A percentile compares a stretch with the other conserved stretches of the same genome.
These are phyloP conservation scores for Apogon hyalosoma DNA, from an alignment of 2,797 vertebrate species.

Conservation along the genomic window DNA sequence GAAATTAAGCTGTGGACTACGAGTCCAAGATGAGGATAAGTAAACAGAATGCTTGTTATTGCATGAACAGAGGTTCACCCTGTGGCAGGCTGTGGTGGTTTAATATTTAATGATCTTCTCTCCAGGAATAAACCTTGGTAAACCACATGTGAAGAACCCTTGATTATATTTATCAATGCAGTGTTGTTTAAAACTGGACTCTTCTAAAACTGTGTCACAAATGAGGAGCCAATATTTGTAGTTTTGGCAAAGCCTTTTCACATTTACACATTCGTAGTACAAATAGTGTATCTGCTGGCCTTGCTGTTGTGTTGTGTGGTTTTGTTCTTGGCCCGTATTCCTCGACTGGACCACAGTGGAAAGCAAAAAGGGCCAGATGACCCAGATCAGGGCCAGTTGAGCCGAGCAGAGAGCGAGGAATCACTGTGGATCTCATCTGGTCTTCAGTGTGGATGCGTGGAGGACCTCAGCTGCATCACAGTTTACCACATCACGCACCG, in stretches of 20 bases:
- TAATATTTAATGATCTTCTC: slow-evolving; percentile 72
- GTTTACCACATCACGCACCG: slow-evolving; percentile 35
- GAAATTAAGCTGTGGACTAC: slow-evolving; percentile 53
- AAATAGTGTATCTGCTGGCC: slow-evolving; percentile 13
- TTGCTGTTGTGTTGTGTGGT: neutral
- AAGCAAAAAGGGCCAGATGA: slow-evolving; percentile 43
- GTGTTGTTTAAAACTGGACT: slow-evolving; percentile 29
- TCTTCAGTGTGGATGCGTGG: slow-evolving; percentile 42
- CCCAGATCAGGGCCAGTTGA: slow-evolving; percentile 43
- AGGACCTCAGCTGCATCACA: slow-evolving; percentile 67
- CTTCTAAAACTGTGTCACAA: slow-evolving; percentile 7
- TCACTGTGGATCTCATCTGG: slow-evolving; percentile 66
- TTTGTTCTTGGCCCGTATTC: slow-evolving; percentile 8
- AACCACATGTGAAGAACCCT: slow-evolving; percentile 33
- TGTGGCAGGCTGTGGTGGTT: slow-evolving; percentile 52
- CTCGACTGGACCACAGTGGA: neutral
- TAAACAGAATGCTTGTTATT: slow-evolving; percentile 70
- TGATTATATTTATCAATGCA: slow-evolving; percentile 40
- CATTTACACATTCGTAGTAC: slow-evolving; percentile 13
- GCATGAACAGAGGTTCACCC: slow-evolving; percentile 52
- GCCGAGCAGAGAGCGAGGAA: slow-evolving; percentile 27
- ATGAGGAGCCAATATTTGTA: neutral
- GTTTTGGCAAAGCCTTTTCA: slow-evolving; percentile 26
- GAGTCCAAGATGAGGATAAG: slow-evolving; percentile 52
- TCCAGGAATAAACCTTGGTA: slow-evolving; percentile 52